Percentiles rank a stretch among this genome's conserved stretches.
Evolutionary conservation across 2,888 invertebrate species (phyloP).

Genomic region (Mythimna impura): DNA sequence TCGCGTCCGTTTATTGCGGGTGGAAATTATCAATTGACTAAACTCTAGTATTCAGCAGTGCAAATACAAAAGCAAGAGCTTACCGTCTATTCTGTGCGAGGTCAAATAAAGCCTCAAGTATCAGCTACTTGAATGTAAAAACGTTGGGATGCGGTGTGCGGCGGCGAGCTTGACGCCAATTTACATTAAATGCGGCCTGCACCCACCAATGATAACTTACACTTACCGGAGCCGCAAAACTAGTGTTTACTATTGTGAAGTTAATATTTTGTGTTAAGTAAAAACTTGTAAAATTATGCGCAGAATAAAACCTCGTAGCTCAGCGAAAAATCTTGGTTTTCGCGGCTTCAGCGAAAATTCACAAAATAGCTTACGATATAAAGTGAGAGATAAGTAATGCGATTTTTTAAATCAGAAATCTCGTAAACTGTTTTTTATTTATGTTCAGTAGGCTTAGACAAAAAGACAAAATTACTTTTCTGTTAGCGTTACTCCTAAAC

Average conservation of each 20-base stretch:
- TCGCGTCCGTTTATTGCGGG: conserved; percentile 72
- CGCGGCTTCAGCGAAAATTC: conserved; percentile 25
- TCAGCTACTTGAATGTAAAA: conserved; percentile 87
- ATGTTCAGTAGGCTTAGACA: background rate
- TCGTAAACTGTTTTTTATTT: background rate
- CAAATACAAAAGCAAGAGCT: conserved; percentile 83
- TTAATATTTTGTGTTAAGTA: conserved; percentile 66
- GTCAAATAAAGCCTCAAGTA: conserved; percentile 85
- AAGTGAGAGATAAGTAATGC: conserved; percentile 18
- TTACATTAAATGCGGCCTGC: conserved; percentile 88
- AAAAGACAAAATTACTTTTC: background rate
- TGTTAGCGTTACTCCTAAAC: too few species aligned
- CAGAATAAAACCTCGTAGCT: conserved; percentile 51
- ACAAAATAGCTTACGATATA: conserved; percentile 25
- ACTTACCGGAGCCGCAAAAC: conserved; percentile 75
- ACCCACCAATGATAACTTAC: conserved; percentile 84
- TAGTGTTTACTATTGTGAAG: conserved; percentile 70
- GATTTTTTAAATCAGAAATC: conserved; percentile 7
- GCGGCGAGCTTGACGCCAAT: conserved; percentile 81
- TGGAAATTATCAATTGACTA: conserved; percentile 81
- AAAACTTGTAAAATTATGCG: conserved; percentile 66
- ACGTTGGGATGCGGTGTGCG: conserved; percentile 80
- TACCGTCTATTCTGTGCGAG: conserved; percentile 79
- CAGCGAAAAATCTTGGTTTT: conserved; percentile 42
- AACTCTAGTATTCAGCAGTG: conserved; percentile 80